phyloP scores from a whole-genome alignment of 2,797 vertebrate genomes.

The Anguilla marmorata region DNA sequence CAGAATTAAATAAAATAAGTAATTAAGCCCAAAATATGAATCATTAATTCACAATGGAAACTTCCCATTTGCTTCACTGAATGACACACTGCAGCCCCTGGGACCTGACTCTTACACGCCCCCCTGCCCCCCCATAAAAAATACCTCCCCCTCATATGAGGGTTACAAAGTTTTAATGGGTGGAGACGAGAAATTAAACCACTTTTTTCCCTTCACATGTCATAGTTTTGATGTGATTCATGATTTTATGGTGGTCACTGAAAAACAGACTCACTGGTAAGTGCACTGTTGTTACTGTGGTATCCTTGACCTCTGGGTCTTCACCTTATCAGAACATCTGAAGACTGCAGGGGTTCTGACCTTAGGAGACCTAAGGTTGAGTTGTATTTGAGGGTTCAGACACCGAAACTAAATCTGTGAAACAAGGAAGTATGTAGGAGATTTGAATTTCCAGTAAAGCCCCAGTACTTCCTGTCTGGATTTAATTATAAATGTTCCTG shows the following conservation, averaged over 20 bases:
- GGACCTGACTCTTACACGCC: not conserved
- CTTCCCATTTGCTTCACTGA: not conserved
- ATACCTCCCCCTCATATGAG: not conserved
- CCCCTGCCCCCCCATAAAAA: too few relatives aligned
- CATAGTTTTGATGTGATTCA: not conserved
- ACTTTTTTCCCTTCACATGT: not conserved
- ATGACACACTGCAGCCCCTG: not conserved
- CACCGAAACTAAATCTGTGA: not conserved
- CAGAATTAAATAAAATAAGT: not conserved
- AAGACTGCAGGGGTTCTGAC: not conserved
- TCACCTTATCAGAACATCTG: not conserved
- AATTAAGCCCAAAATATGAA: not conserved
- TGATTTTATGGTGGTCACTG: not conserved
- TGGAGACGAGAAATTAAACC: not conserved
- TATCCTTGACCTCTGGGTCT: too few relatives aligned
- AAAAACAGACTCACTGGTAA: not conserved
- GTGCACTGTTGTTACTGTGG: not conserved
- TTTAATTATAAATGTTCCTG: not conserved
- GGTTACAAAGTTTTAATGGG: not conserved
- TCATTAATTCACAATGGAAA: not conserved
- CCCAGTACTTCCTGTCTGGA: slow-evolving; percentile 8
- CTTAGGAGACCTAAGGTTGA: not conserved
- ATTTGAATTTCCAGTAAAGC: not conserved
- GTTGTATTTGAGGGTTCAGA: not conserved
- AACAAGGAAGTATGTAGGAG: not conserved